Evolutionary conservation across 2,888 invertebrate species (phyloP).

Genomic region (Callyntrura guangdongensis): DNA sequence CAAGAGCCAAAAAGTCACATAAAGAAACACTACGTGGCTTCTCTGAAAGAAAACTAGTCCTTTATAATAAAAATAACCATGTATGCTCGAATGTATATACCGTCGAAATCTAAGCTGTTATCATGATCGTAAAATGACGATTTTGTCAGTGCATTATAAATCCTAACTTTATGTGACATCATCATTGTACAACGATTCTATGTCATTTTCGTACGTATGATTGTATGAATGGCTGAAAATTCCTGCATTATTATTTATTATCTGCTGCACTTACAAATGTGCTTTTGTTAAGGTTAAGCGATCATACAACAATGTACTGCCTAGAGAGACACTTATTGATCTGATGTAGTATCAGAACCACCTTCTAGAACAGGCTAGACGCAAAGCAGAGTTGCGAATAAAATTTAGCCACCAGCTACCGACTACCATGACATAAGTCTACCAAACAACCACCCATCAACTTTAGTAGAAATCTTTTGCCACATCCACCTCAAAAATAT

Average conservation of each 20-base stretch:
- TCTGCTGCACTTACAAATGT: background rate
- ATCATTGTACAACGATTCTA: conserved; percentile 25
- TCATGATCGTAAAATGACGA: conserved; percentile 33
- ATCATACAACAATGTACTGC: background rate
- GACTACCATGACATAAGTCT: background rate
- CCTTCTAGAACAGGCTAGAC: background rate
- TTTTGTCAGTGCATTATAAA: conserved; percentile 50
- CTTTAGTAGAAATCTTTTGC: no score
- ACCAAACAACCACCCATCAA: no score
- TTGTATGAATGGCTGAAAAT: background rate
- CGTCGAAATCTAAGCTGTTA: background rate
- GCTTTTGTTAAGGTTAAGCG: background rate
- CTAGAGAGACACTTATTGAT: background rate
- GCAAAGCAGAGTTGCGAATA: background rate
- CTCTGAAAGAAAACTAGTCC: background rate
- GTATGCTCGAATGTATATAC: no score
- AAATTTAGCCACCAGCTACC: background rate
- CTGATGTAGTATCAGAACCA: no score
- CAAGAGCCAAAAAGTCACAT: conserved; percentile 47
- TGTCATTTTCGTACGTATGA: background rate
- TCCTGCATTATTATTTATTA: background rate
- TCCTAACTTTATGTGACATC: conserved; percentile 44
- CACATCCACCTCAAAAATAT: no score
- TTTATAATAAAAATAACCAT: no score
- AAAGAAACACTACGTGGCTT: background rate